phyloP scores from a whole-genome alignment of 2,113 vertebrate genomes.

The Gambusia affinis region DNA sequence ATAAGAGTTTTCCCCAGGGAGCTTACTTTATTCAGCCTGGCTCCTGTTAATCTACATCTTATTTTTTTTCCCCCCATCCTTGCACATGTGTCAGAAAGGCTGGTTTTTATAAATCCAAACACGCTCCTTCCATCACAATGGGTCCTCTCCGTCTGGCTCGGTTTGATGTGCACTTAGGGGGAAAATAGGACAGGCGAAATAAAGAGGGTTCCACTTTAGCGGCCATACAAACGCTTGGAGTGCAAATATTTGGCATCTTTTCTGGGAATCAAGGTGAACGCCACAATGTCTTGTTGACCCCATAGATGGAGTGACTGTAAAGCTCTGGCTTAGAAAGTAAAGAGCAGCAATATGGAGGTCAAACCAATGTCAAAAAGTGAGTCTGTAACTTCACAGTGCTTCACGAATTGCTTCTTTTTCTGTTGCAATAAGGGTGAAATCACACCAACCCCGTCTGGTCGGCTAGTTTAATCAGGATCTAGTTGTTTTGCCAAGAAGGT shows the following conservation, averaged over 20 bases:
- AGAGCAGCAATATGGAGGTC: constrained; percentile 2
- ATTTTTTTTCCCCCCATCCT: constrained; percentile 2
- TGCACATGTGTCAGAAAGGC: constrained; percentile 9
- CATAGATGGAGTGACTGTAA: not conserved
- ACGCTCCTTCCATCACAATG: constrained; percentile 38
- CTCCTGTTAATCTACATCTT: not conserved
- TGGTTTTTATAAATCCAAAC: constrained; percentile 33
- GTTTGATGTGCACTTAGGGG: constrained; percentile 50
- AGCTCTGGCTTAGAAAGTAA: not conserved
- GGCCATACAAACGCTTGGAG: constrained; percentile 1
- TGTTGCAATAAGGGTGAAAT: not conserved
- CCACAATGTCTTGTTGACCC: constrained; percentile 2
- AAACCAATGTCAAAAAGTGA: constrained; percentile 2
- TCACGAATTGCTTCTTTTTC: not conserved
- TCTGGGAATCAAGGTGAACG: constrained; percentile 31
- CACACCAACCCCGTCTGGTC: too few species aligned
- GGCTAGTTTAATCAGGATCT: too few species aligned
- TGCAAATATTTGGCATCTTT: constrained; percentile 20
- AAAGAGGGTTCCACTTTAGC: constrained; percentile 18
- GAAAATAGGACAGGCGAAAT: constrained; percentile 28
- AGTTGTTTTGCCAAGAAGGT: too few species aligned
- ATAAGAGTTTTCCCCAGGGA: not conserved
- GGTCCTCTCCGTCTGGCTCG: not conserved
- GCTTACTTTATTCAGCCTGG: constrained; percentile 7
- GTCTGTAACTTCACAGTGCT: not conserved